Base-by-base conservation (phyloP, 1,140 invertebrate species). In the Agraylea sexmaculata region DNA sequence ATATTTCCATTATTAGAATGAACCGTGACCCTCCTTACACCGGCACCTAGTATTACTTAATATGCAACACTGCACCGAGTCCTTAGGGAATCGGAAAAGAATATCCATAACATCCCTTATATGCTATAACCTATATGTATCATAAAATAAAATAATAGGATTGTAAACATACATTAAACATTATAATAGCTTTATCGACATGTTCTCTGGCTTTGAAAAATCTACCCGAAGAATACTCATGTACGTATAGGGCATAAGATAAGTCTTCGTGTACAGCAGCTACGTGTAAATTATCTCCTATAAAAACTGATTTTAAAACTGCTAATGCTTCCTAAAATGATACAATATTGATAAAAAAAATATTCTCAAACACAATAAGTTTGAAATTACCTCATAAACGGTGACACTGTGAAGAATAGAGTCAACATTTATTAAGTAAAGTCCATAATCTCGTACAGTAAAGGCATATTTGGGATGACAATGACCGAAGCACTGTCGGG, bases 341-440 rank as follows among this genome's bases (percentile, higher is more conserved):
- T n/a, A 10, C 6, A n/a, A 12, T 6, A 10, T n/a, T 32, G 16
- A 25, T n/a, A 25, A 25, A 25, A 25, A 6, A 7, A 25, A 6
- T 7, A 25, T 25, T 7, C 23, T 7, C 7, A 7, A 25, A 25
- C 23, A 25, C 7, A 25, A 25, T 25, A 31, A 31, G 5, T 7
- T 12, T 31, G 10, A 7, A 31, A 6, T 16, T 23, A 81, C 80
- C 70, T 84, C 76, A 56, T 92, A 91, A 0, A 89, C 75, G 42
- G 75, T 68, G 7, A 93, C 83, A 52, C 85, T 85, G 52, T 86
- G 78, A 19, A 69, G 64, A 30, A 89, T 80, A 22, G 74, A 78
- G 63, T 94, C 90, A n/a, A 82, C 79, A 64, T 92, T 91, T 23
- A 91, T 70, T 50, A 92, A 66, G 56, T 86, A 92, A 68, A 87